A percentile compares a stretch with the other conserved stretches of the same genome.
These are phyloP conservation scores for Centropristis striata DNA, from an alignment of 2,113 vertebrate genomes.

Conservation along the genomic window DNA sequence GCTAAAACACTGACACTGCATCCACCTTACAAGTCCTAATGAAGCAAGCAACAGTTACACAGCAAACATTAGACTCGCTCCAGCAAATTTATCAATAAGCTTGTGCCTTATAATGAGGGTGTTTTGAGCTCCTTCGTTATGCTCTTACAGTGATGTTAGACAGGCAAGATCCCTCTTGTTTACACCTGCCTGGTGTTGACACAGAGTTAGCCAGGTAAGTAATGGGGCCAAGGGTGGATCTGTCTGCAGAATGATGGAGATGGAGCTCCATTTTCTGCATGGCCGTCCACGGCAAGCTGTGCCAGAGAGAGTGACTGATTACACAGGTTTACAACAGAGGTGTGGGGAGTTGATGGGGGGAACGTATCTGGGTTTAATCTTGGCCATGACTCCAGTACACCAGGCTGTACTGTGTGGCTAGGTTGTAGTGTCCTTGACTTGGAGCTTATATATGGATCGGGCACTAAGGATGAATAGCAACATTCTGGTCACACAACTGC, in stretches of 20 bases:
- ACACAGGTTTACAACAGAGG: slow-evolving; percentile 44
- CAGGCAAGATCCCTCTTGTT: slow-evolving; percentile 41
- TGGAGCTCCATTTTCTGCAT: slow-evolving; percentile 60
- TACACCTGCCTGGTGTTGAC: slow-evolving; percentile 58
- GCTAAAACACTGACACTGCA: background rate
- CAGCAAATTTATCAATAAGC: slow-evolving; percentile 48
- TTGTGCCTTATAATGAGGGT: slow-evolving; percentile 13
- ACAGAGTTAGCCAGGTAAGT: slow-evolving; percentile 60
- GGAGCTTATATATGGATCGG: slow-evolving; percentile 18
- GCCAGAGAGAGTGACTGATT: slow-evolving; percentile 52
- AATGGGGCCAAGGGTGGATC: slow-evolving; percentile 50
- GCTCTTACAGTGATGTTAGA: slow-evolving; percentile 32
- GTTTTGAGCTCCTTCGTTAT: background rate
- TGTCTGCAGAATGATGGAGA: slow-evolving; percentile 60
- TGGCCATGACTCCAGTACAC: slow-evolving; percentile 18
- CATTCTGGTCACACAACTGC: slow-evolving; percentile 36
- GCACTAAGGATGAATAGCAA: background rate
- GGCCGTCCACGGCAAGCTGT: slow-evolving; percentile 39
- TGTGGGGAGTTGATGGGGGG: slow-evolving; percentile 24
- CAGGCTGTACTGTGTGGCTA: background rate
- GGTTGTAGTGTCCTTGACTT: slow-evolving; percentile 52
- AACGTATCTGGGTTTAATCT: slow-evolving; percentile 33
- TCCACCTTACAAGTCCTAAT: background rate
- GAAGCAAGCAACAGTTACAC: slow-evolving; percentile 6
- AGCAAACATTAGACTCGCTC: slow-evolving; percentile 24